phyloP scores from a whole-genome alignment of 2,797 vertebrate species.

The Oreochromis grahami region DNA sequence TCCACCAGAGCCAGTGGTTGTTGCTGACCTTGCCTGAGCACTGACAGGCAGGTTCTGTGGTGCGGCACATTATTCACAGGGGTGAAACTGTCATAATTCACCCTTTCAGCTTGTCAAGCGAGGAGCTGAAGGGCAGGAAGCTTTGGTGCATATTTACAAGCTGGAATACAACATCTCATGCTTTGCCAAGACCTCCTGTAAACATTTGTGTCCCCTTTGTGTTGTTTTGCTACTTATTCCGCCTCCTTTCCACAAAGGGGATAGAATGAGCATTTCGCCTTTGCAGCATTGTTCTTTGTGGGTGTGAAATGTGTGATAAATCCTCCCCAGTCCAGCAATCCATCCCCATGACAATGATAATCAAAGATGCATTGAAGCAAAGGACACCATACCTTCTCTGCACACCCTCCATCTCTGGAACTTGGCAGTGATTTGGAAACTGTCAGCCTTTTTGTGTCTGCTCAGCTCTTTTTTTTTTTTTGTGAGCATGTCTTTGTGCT shows the following conservation, averaged over 20 bases:
- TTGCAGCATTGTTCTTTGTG: conserved; percentile 18
- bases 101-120: neutral
- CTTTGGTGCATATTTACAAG: neutral
- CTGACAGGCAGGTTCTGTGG: conserved; percentile 10
- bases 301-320: conserved; percentile 37
- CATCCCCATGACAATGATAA: conserved; percentile 43
- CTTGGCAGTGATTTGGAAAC: conserved; percentile 37
- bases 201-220: neutral
- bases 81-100: conserved; percentile 12
- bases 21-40: conserved; percentile 17
- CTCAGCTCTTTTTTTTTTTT: conserved; percentile 35
- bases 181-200: neutral
- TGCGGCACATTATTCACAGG: neutral
- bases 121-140: neutral
- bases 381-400: conserved; percentile 12
- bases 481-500: neutral
- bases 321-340: conserved; percentile 11
- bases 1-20: conserved; percentile 11
- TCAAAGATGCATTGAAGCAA: conserved; percentile 41
- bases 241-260: neutral
- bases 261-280: conserved; percentile 12
- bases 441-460: conserved; percentile 35
- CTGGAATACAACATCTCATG: neutral
- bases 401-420: neutral
- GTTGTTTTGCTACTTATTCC: neutral